A percentile compares a stretch with the other conserved stretches of the same genome.
Conservation (phyloP, 2,113 vertebrate genomes). For the Odontophorus gujanensis region DNA sequence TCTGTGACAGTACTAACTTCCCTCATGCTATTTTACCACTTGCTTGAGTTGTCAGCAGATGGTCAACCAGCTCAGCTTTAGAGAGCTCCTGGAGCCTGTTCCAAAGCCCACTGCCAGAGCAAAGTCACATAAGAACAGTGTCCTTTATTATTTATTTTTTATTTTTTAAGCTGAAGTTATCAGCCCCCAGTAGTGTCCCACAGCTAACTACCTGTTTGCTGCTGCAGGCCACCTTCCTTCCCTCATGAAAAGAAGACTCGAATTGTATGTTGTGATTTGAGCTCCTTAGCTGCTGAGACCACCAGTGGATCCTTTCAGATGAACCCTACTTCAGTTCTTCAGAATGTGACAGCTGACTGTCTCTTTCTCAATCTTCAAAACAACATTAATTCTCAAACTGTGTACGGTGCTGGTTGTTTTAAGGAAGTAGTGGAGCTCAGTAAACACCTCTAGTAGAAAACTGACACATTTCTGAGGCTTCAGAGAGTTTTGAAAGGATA, state of each 20-base stretch:
- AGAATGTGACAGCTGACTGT: not conserved
- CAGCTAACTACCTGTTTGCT: not conserved
- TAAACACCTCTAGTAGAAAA: not conserved
- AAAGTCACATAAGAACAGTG: not conserved
- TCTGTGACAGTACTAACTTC: not conserved
- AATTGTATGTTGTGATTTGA: not conserved
- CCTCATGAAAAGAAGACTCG: not conserved
- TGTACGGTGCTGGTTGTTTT: not conserved
- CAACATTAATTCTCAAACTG: not conserved
- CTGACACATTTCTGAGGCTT: not conserved
- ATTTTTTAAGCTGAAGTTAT: not conserved
- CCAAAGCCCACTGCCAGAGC: not conserved
- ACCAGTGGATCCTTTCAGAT: not conserved
- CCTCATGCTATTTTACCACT: not conserved
- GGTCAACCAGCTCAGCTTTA: not conserved
- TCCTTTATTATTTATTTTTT: not conserved
- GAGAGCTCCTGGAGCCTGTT: not conserved
- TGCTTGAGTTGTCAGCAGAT: not conserved
- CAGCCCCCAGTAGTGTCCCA: not conserved
- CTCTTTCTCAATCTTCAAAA: not conserved
- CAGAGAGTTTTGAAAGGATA: conserved; percentile 13
- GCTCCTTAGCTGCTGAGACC: not conserved
- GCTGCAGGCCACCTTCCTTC: not conserved
- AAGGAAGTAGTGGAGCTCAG: not conserved
- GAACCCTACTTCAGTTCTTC: not conserved